Percentiles rank a stretch among this genome's conserved stretches.
phyloP scores from a whole-genome alignment of 1,140 invertebrate genomes.

The Aphelenchoides fujianensis region DNA sequence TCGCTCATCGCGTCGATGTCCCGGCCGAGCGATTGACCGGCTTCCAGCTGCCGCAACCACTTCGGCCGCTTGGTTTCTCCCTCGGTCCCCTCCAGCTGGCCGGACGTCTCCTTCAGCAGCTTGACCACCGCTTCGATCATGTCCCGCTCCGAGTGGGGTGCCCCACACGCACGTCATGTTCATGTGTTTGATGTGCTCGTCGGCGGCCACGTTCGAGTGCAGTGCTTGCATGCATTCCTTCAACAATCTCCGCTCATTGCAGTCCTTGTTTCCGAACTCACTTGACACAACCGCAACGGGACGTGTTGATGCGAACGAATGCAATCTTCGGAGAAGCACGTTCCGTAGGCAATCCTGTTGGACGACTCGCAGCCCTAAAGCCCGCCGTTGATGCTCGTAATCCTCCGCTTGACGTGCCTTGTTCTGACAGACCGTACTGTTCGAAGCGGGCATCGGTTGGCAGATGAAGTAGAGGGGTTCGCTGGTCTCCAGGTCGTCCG shows the following conservation, averaged over 20 bases:
- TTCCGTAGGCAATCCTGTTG: constrained; percentile 87
- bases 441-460: constrained; percentile 88
- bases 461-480: constrained; percentile 72
- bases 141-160: constrained; percentile 68
- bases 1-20: constrained; percentile 64
- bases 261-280: background rate
- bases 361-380: constrained; percentile 82
- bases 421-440: constrained; percentile 90
- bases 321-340: constrained; percentile 94
- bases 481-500: constrained; percentile 76
- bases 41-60: constrained; percentile 63
- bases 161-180: constrained; percentile 49
- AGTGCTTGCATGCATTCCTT: constrained; percentile 50
- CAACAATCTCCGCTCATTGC: background rate
- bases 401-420: constrained; percentile 70
- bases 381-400: constrained; percentile 16
- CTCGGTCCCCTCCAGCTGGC: constrained; percentile 56
- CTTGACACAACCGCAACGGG: constrained; percentile 86
- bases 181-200: constrained; percentile 46
- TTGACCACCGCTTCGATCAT: constrained; percentile 94
- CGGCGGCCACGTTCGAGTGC: constrained; percentile 30
- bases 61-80: constrained; percentile 60
- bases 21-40: constrained; percentile 62
- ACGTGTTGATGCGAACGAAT: constrained; percentile 90
- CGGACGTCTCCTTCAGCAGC: constrained; percentile 66